These are phyloP conservation scores for Sarcophaga caerulescens DNA, from an alignment of 2,888 invertebrate genomes.

Conservation along the genomic window DNA sequence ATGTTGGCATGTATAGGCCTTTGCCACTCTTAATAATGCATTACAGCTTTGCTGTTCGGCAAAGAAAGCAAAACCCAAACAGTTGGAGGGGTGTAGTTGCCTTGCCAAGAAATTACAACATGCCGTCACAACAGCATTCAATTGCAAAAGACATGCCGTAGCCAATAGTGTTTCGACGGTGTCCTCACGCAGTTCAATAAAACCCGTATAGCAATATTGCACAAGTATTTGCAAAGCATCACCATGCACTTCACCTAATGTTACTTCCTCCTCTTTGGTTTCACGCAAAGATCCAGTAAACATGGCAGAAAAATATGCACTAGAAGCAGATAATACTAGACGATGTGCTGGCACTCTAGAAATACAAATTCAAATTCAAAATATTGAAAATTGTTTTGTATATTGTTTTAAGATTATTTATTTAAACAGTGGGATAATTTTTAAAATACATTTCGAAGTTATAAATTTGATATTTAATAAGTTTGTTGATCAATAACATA, in stretches of 20 bases:
- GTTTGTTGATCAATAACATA: too few species aligned
- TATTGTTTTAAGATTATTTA: too few species aligned
- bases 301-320: constrained; percentile 98
- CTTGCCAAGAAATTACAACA: constrained; percentile 94
- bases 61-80: constrained; percentile 95
- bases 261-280: constrained; percentile 91
- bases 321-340: constrained; percentile 93
- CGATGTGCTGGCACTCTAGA: constrained; percentile 91
- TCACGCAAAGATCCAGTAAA: constrained; percentile 94
- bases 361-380: not conserved
- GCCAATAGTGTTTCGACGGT: constrained; percentile 93
- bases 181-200: constrained; percentile 91
- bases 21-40: constrained; percentile 90
- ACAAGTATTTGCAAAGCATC: constrained; percentile 92
- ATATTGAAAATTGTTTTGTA: not conserved
- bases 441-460: too few species aligned
- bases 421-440: too few species aligned
- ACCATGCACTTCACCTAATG: constrained; percentile 91
- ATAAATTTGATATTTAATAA: too few species aligned
- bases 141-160: constrained; percentile 93
- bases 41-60: constrained; percentile 95
- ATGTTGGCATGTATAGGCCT: constrained; percentile 91
- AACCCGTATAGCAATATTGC: constrained; percentile 93
- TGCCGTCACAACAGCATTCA: constrained; percentile 92
- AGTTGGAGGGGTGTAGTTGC: constrained; percentile 92